These are phyloP conservation scores for Enteromius argenteus DNA, from an alignment of 2,797 vertebrate genomes.

Conservation along the genomic window DNA sequence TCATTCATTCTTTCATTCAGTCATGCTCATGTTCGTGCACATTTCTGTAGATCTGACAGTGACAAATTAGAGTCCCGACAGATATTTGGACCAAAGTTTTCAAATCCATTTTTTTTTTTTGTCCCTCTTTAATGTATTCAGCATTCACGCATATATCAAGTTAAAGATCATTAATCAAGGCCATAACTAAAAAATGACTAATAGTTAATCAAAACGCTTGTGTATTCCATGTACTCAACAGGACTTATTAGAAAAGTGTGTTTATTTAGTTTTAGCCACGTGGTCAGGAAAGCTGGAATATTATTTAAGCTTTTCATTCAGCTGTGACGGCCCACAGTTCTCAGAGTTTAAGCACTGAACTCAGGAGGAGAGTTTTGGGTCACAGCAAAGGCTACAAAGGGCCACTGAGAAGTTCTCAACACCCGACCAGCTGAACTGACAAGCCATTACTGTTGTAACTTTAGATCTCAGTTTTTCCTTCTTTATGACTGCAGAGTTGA, in stretches of 20 bases:
- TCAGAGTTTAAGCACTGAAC: constrained; percentile 14
- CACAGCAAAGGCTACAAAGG: constrained; percentile 19
- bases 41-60: not conserved
- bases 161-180: constrained; percentile 1
- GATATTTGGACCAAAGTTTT: constrained; percentile 20
- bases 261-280: constrained; percentile 18
- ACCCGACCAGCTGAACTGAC: constrained; percentile 14
- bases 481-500: constrained; percentile 1
- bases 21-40: not conserved
- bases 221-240: constrained; percentile 14
- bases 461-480: constrained; percentile 3
- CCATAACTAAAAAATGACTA: constrained; percentile 17
- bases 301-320: constrained; percentile 19
- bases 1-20: not conserved
- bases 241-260: constrained; percentile 26
- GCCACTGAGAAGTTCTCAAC: constrained; percentile 35
- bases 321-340: not conserved
- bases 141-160: constrained; percentile 8
- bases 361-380: constrained; percentile 6
- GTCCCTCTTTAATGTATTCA: constrained; percentile 15
- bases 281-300: constrained; percentile 25
- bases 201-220: constrained; percentile 16
- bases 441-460: constrained; percentile 27
- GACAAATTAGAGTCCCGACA: not conserved
- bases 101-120: not conserved